Evolutionary conservation across 2,113 vertebrate species (phyloP), one percentile per base, ranked within the genome.

Genomic region (Mastomys coucha): DNA sequence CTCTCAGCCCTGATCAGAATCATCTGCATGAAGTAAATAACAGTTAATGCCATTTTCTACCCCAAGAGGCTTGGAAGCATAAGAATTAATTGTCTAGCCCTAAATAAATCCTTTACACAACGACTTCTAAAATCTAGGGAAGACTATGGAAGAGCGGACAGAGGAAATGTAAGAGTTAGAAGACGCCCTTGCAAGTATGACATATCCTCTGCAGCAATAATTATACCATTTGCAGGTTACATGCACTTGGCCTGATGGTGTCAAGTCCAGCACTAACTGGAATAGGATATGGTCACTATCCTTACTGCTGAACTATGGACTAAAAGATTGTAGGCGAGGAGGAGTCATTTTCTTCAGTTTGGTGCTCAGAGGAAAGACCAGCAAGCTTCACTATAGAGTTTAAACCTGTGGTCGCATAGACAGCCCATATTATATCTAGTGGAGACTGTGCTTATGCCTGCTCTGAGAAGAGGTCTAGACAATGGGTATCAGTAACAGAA

Each of bases 251-350:
- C 5, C 24, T 13, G 65, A 28, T 26, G 73, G 10, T 76, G 24
- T 76, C 10, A 58, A 76, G 11, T 45, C 1, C 9, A 14, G 76
- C 45, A 31, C 14, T 19, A 31, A 69, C 12, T 33, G 28, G 16
- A 49, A 28, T 0, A 33, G 0, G 2, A 5, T 51, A 3, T 33
- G 45, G 14, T 10, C 28, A 4, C 45, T 51, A 9, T 78, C 76
- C 49, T 51, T 78, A 51, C 28, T 33, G 45, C 14, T 31, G 14
- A 78, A 78, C 76, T 78, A 17, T 33, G 16, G 7, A 78, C 0
- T 17, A 51, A 19, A 28, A 9, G 26, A 17, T 9, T 51, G 7
- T 33, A 13, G 7, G 14, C 2, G 7, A 78, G 7, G 14, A 33
- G 7, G 16, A 78, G 26, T 33, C 7, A 51, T 33, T 19, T 14